Base-by-base conservation (phyloP, 2,888 invertebrate species). In the Hololepta plana region DNA sequence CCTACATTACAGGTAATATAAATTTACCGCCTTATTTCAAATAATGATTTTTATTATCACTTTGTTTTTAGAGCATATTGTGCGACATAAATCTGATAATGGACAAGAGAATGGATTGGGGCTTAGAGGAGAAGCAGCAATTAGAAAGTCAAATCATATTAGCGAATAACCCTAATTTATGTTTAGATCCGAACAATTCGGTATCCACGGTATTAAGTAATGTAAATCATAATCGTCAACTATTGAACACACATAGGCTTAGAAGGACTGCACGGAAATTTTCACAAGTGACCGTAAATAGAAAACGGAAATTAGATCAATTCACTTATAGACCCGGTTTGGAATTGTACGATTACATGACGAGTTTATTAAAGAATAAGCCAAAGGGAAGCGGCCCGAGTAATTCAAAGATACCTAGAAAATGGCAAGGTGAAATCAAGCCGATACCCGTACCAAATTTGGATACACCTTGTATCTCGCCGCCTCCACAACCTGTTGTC, bases 271-370 rank as follows among this genome's bases (percentile, higher is more conserved):
- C 81, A 35, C 68, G 67, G 43, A 72, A 72, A 51, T 80, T 73
- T 48, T 80, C 81, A 36, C 80, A 80, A 64, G 72, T 48, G 9
- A 69, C 84, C 19, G 72, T 82, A 12, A 87, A 85, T 58, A 68
- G 85, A 20, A 85, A 87, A 53, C 68, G 85, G 50, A 85, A 85
- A 68, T 62, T 84, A 46, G 80, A 84, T 45, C 79, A 81, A 47
- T 70, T 79, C 39, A 72, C 82, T 10, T 76, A 81, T 46, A 72
- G 76, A 29, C 74, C 75, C 37, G 80, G 80, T 26, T 57, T 84
- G 44, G 75, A 79, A 47, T 60, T 87, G 40, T 64, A 70, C 45
- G 79, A 79, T 46, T 64, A 75, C 43, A 60, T 68, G 41, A 62
- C 59, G 40, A 53, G 61, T 28, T 60, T 63, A n/a, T n/a, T n/a